Base-by-base conservation (phyloP, 2,113 vertebrate species). In the Protobothrops mucrosquamatus region DNA sequence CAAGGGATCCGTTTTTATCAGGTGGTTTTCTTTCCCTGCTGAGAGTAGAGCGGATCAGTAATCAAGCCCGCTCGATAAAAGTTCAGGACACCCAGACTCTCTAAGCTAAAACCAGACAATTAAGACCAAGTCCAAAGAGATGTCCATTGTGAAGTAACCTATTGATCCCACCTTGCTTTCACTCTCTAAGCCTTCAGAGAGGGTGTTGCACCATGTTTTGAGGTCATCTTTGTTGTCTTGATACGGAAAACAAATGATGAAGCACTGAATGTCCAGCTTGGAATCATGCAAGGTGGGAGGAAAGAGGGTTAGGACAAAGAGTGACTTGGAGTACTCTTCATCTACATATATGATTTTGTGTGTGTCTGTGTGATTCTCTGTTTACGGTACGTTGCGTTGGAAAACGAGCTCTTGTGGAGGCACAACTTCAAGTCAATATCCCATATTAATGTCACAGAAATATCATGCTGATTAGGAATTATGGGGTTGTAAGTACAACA, bases 111-210 rank as follows among this genome's bases (percentile, higher is more conserved):
- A 91, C 94, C 93, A 34, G n/a, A 54, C 91, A 95, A 93, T 59
- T 22, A 39, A 88, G 5, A 55, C 48, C 56, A 64, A 43, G 43
- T 90, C 81, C 74, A n/a, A 87, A 90, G 86, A 95, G 93, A 85
- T 96, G 96, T 97, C 95, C 26, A 91, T 94, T 95, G 93, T 95
- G 95, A 93, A 91, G 64, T 96, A 9, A 86, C 87, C 93, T 95
- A 93, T 89, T 93, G 95, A 94, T 92, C 92, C 93, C 93, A 95
- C 95, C 96, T 95, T 96, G 94, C 95, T 92, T 90, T 94, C 94
- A 95, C 95, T 92, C 24, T n/a, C 93, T 48, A n/a, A 59, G 81
- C 55, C 55, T 91, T 87, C 61, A 87, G 26, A 94, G 95, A 97
- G 96, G 96, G 95, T 97, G 93, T 94, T 9, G 81, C 95, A 95